Base-by-base conservation (phyloP, 2,113 vertebrate genomes). In the Mellivora capensis region DNA sequence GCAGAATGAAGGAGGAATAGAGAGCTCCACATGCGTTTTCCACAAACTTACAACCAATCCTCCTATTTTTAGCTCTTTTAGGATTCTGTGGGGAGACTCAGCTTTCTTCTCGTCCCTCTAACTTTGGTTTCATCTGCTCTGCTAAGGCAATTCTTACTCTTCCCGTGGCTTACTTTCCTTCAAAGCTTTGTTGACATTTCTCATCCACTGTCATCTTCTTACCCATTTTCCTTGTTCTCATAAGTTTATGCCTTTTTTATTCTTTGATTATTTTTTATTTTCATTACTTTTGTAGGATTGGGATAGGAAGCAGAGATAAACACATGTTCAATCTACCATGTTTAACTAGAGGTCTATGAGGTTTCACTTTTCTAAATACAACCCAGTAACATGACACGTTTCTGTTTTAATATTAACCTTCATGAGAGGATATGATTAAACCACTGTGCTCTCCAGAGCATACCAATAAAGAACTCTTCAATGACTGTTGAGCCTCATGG, bases 391-490 rank as follows among this genome's bases (percentile, higher is more conserved):
- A 59, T 96, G 90, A 69, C 59, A 34, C 85, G 64, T 95, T 96
- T 93, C 87, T 90, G 80, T 90, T 97, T 96, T 97, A 97, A 96
- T 97, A 95, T 97, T 97, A 92, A 90, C 92, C 83, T 94, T 90
- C 47, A 49, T 42, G 93, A 93, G 90, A 83, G 49, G 42, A 97
- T 91, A 27, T 96, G 91, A 96, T 92, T 92, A 96, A 96, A 93
- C n/a, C 81, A 87, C n/a, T 47, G n/a, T 83, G 20, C 23, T 87
- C 77, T 77, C 83, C 69, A 88, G 52, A 96, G 52, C n/a, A 71
- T 84, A 34, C 34, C 79, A 69, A 76, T 94, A 88, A 95, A 90
- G 77, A 62, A 72, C 37, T 91, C 23, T 81, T 94, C 47, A 14
- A 3, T 39, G 74, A 77, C 20, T 39, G 4, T 17, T 18, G 79